Evolutionary conservation across 2,888 invertebrate genomes (phyloP).

Genomic region (Schrankia costaestrigalis): DNA sequence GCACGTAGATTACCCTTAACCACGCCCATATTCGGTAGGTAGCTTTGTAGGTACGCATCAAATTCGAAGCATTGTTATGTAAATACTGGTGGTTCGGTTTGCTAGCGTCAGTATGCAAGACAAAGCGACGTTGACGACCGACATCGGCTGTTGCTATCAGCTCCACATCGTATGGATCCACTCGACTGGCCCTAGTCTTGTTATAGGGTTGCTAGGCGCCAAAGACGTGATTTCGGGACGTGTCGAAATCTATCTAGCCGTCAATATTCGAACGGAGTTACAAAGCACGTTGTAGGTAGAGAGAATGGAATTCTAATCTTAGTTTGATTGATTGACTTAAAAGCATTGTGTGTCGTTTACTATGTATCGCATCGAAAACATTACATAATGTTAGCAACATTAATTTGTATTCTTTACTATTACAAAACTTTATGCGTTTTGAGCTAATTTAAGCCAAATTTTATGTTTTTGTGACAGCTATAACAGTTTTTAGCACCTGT

Average conservation of each 20-base stretch:
- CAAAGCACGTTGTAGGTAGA: constrained; percentile 5
- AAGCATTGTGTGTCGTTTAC: background rate
- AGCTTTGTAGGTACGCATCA: constrained; percentile 57
- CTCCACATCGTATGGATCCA: constrained; percentile 57
- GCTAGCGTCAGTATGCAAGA: constrained; percentile 70
- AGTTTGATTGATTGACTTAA: constrained; percentile 3
- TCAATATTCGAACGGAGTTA: constrained; percentile 5
- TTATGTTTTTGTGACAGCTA: too few relatives aligned
- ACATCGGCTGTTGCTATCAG: constrained; percentile 67
- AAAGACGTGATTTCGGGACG: constrained; percentile 23
- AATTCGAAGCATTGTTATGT: constrained; percentile 75
- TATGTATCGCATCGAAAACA: too few relatives aligned
- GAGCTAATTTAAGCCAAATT: too few relatives aligned
- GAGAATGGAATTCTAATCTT: constrained; percentile 5
- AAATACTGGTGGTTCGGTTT: constrained; percentile 72
- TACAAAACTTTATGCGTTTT: too few relatives aligned
- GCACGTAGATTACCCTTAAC: constrained; percentile 20
- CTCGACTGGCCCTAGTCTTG: constrained; percentile 47
- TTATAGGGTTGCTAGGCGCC: constrained; percentile 30
- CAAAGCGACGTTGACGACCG: constrained; percentile 75
- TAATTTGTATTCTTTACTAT: too few relatives aligned
- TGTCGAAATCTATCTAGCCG: constrained; percentile 9
- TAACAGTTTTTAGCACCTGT: too few relatives aligned
- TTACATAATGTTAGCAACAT: too few relatives aligned
- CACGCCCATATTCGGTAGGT: constrained; percentile 32